Evolutionary conservation across 2,888 invertebrate genomes (phyloP).

Genomic region (Cheilosia vernalis): DNA sequence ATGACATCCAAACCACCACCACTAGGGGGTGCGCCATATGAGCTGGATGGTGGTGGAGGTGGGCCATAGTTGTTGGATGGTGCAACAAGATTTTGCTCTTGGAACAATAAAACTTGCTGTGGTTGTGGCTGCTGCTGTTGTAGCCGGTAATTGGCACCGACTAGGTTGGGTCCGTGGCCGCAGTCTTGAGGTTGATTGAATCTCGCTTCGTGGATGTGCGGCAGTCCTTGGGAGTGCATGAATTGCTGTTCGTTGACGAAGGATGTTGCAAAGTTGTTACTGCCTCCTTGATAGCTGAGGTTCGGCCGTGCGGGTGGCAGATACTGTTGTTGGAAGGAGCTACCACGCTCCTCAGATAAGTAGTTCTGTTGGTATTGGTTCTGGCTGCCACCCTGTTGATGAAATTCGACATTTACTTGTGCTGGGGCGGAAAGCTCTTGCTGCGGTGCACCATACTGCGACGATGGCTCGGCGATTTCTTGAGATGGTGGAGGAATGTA

Average conservation of each 20-base stretch:
- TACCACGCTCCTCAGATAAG: constrained; percentile 74
- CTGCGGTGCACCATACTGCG: constrained; percentile 77
- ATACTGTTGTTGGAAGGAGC: constrained; percentile 77
- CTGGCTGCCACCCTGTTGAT: constrained; percentile 56
- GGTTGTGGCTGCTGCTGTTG: constrained; percentile 62
- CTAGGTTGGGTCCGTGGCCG: constrained; percentile 82
- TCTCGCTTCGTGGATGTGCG: constrained; percentile 79
- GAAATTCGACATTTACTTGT: constrained; percentile 76
- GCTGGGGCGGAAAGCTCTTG: constrained; percentile 74
- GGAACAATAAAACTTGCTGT: constrained; percentile 53
- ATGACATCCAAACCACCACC: constrained; percentile 80
- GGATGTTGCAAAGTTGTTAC: constrained; percentile 42
- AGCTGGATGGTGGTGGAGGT: constrained; percentile 77
- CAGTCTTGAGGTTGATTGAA: constrained; percentile 81
- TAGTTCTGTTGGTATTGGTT: constrained; percentile 59
- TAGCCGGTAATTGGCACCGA: constrained; percentile 79
- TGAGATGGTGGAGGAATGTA: constrained; percentile 88
- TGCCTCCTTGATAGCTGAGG: constrained; percentile 45
- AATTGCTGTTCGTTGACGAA: constrained; percentile 75
- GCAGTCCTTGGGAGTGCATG: constrained; percentile 79
- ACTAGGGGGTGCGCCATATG: constrained; percentile 79
- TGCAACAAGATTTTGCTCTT: constrained; percentile 78
- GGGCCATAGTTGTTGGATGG: constrained; percentile 79
- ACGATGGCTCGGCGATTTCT: constrained; percentile 80
- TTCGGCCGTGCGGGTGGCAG: constrained; percentile 65